phyloP scores from a whole-genome alignment of 2,113 vertebrate species.

The Cepphus grylle region DNA sequence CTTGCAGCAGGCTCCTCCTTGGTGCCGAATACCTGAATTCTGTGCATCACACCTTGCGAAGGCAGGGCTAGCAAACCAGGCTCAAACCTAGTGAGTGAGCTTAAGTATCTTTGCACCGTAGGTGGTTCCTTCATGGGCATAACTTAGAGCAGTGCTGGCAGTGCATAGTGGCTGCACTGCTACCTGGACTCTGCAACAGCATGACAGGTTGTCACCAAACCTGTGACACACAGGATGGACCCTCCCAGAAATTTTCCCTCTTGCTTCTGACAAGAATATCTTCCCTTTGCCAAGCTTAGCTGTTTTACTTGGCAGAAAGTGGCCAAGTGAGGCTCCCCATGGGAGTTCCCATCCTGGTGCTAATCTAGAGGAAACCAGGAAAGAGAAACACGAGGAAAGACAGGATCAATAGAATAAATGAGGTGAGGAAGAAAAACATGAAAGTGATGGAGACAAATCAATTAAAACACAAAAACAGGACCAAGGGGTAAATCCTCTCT shows the following conservation, averaged over 20 bases:
- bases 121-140: background rate
- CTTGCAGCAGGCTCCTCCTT: background rate
- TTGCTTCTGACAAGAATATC: background rate
- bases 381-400: background rate
- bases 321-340: background rate
- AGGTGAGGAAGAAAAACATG: background rate
- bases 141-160: background rate
- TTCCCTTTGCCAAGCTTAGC: background rate
- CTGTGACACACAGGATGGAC: background rate
- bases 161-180: background rate
- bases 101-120: background rate
- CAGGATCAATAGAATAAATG: background rate
- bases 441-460: background rate
- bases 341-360: background rate
- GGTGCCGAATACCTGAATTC: background rate
- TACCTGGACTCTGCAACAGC: background rate
- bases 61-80: background rate
- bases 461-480: background rate
- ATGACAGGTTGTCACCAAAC: background rate
- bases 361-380: background rate
- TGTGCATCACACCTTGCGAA: background rate
- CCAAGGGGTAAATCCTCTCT: background rate
- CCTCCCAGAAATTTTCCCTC: background rate
- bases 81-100: background rate
- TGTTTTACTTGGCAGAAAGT: background rate